Evolutionary conservation across 2,113 vertebrate genomes (phyloP), one percentile per base, ranked within the genome.

Genomic region (Procapra przewalskii): DNA sequence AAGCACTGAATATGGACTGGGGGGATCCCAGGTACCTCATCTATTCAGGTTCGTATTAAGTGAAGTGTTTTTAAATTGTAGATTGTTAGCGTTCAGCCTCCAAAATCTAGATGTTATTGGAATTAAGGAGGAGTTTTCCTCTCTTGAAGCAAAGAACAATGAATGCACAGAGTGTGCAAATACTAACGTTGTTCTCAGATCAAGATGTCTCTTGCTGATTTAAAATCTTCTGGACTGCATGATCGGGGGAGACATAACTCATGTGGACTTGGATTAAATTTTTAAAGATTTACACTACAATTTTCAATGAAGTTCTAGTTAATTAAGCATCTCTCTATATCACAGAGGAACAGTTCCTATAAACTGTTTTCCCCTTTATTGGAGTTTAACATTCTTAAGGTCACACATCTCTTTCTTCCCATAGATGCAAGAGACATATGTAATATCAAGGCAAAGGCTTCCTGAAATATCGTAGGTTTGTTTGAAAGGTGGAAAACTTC

Each of bases 251-350:
- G 79, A 96, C 15, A 97, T 97, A 98, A 98, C 89, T 98, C 95
- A 97, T 23, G 25, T 27, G 36, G 96, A 95, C 75, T 93, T 97
- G 97, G 94, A 97, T 98, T 98, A 98, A 40, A 98, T 98, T 98
- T 97, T 83, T 96, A 97, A 98, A 98, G 97, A 99, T 98, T 98
- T 98, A 98, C 94, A 86, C 48, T 80, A 50, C 1, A 7, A 92
- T 96, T 98, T 97, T 97, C 98, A 98, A 97, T 96, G 96, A 98
- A 97, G 88, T 97, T 79, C 88, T 93, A 98, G 97, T 98, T 98
- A 98, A 98, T 98, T 98, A 98, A 98, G 88, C 77, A 94, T 96
- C 96, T 98, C 92, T 94, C 85, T 98, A 94, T 71, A 95, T 97
- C 97, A 98, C 91, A 55, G 90, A 91, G 86, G 71, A 96, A 83